Evolutionary conservation across 2,797 vertebrate genomes (phyloP), one percentile per base, ranked within the genome.

Genomic region (Iguana delicatissima): DNA sequence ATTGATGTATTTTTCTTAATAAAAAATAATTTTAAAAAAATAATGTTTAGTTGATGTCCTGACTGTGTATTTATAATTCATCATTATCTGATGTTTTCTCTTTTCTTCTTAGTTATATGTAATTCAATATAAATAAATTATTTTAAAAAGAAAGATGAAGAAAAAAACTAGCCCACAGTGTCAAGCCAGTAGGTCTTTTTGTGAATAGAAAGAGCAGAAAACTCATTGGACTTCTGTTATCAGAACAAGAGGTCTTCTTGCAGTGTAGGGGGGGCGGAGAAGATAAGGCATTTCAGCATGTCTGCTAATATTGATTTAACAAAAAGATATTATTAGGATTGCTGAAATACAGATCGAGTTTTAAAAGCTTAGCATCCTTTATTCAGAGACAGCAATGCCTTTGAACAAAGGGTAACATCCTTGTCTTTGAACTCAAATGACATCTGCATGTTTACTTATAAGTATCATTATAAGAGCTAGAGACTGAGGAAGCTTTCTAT

Each of bases 271-370:
- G 12, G 22, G 26, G n/a, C 3, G 38, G 18, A 84, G 26, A 84
- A 6, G 26, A 42, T 83, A 83, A 67, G 62, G 38, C 82, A 67
- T 50, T 6, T 62, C 14, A 69, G 67, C 42, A 32, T 69, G 62
- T 85, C 84, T 52, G 18, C 50, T 74, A 86, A 74, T 74, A n/a
- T 46, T 10, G 64, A 72, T 72, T 85, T 85, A 85, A 73, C 55
- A 8, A 52, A 85, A 85, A 73, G 13, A 32, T 3, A 13, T 57
- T 57, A 74, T 22, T n/a, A 74, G 50, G 10, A 32, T 38, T 18
- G 32, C 32, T 38, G 32, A 14, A 74, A 67, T n/a, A 14, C 35
- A 14, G 38, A 6, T 42, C 57, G 50, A 50, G 74, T 86, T 86
- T 18, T 26, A 74, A 16, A 86, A 57, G 52, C 12, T 86, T 74